phyloP scores from a whole-genome alignment of 2,888 invertebrate genomes.

The Taenaris catops region DNA sequence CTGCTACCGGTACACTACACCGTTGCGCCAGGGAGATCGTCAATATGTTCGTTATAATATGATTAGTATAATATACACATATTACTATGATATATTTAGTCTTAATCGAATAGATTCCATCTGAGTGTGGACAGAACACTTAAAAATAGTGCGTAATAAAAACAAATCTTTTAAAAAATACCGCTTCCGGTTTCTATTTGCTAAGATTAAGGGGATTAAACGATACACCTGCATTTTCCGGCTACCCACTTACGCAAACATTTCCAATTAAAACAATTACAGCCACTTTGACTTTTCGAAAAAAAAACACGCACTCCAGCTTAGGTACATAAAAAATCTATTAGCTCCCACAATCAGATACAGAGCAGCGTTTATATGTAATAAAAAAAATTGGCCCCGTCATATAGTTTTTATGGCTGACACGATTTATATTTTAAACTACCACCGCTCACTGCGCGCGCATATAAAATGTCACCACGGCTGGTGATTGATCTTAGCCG shows the following conservation, averaged over 20 bases:
- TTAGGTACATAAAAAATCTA: constrained; percentile 1
- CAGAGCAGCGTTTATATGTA: background rate
- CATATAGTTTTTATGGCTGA: constrained; percentile 17
- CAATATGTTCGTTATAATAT: no score
- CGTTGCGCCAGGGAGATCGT: no score
- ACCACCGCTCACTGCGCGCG: constrained; percentile 2
- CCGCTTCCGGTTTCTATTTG: background rate
- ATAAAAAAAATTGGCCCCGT: constrained; percentile 1
- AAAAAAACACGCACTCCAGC: background rate
- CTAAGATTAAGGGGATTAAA: background rate
- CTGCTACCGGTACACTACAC: no score
- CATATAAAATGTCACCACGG: constrained; percentile 15
- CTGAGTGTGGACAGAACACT: no score
- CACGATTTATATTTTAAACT: constrained; percentile 13
- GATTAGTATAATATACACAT: no score
- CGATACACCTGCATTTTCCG: constrained; percentile 1
- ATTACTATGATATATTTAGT: no score
- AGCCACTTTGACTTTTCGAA: constrained; percentile 1
- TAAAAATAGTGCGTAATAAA: no score
- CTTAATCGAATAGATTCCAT: no score
- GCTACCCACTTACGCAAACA: constrained; percentile 9
- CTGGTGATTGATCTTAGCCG: constrained; percentile 18
- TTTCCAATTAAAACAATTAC: constrained; percentile 3
- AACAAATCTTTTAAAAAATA: no score
- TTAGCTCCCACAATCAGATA: constrained; percentile 6